Conservation (phyloP, 2,888 invertebrate genomes). For the Macaria liturata region DNA sequence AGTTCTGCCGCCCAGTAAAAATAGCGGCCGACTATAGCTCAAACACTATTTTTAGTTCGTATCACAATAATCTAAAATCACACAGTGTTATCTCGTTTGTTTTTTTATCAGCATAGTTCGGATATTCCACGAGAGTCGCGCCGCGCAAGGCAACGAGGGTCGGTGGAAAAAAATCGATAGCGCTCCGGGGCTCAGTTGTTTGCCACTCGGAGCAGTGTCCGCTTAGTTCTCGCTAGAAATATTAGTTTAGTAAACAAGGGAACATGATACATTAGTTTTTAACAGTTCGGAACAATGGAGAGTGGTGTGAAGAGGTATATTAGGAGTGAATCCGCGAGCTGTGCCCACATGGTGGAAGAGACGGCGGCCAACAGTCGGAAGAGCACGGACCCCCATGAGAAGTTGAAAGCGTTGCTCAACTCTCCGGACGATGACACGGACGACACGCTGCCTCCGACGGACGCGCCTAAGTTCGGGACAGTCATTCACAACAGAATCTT, state of each 20-base stretch:
- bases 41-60: conserved; percentile 79
- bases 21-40: conserved; percentile 80
- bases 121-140: conserved; percentile 48
- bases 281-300: conserved; percentile 58
- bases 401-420: conserved; percentile 72
- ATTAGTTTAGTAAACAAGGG: conserved; percentile 79
- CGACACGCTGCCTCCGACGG: conserved; percentile 70
- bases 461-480: conserved; percentile 88
- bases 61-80: conserved; percentile 69
- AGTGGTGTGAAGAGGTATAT: conserved; percentile 72
- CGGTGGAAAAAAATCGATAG: conserved; percentile 48
- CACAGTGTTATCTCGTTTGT: conserved; percentile 59
- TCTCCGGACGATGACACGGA: conserved; percentile 75
- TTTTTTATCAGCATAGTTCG: conserved; percentile 36
- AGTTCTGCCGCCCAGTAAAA: conserved; percentile 76
- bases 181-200: conserved; percentile 51
- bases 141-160: conserved; percentile 52
- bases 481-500: conserved; percentile 97
- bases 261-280: conserved; percentile 67
- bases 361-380: conserved; percentile 66
- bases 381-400: conserved; percentile 72
- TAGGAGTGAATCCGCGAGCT: conserved; percentile 76
- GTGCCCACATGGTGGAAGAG: conserved; percentile 78
- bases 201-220: conserved; percentile 59
- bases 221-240: conserved; percentile 67